Conservation (phyloP, 2,113 vertebrate species). For the Rostratula benghalensis region DNA sequence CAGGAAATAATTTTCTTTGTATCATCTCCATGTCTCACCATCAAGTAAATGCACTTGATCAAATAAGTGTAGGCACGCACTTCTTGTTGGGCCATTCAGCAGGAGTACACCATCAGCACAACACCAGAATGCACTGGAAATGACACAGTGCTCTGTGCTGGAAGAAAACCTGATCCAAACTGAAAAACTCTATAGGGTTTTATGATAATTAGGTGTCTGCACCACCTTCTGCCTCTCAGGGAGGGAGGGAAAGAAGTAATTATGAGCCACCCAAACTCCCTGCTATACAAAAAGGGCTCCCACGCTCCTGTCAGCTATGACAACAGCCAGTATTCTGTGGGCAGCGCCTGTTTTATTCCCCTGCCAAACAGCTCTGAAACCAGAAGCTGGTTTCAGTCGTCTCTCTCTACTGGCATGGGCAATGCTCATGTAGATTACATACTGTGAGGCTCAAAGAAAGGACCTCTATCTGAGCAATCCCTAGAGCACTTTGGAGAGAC, state of each 20-base stretch:
- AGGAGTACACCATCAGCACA: neutral
- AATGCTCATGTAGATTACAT: neutral
- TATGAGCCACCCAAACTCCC: slow-evolving; percentile 16
- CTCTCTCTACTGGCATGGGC: neutral
- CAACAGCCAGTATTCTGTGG: slow-evolving; percentile 17
- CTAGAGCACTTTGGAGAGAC: neutral
- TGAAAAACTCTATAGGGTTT: neutral
- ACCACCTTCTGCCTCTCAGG: slow-evolving; percentile 8
- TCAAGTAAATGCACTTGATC: neutral
- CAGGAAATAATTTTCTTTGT: neutral
- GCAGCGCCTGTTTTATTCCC: neutral
- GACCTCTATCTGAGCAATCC: neutral
- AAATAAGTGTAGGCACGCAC: neutral
- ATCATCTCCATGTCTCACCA: neutral
- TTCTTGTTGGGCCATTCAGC: neutral
- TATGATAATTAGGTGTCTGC: neutral
- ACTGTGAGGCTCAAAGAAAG: neutral
- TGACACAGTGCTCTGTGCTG: neutral
- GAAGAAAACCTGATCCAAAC: neutral
- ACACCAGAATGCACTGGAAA: neutral
- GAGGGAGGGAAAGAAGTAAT: slow-evolving; percentile 23
- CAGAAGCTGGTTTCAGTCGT: neutral
- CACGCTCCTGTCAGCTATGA: slow-evolving; percentile 29
- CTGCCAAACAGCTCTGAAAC: neutral
- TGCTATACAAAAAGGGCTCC: slow-evolving; percentile 16